phyloP scores from a whole-genome alignment of 2,888 invertebrate genomes.

The Stramonita haemastoma region DNA sequence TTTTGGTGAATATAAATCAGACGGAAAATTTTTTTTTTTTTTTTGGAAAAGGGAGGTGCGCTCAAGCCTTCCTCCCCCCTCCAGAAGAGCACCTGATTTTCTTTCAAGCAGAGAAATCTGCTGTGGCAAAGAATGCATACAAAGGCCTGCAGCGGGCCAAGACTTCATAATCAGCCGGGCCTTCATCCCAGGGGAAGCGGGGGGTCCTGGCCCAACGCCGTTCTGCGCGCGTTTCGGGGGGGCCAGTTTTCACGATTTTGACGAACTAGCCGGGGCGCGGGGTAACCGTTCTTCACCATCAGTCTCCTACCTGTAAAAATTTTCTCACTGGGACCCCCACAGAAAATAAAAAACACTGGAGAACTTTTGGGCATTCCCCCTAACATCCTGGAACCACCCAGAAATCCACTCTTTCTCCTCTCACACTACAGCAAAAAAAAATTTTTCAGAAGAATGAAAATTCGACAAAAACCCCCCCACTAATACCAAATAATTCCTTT shows the following conservation, averaged over 20 bases:
- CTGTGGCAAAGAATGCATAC: not conserved
- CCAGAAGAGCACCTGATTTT: too few relatives aligned
- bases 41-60: too few relatives aligned
- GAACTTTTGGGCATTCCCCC: not conserved
- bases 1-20: too few relatives aligned
- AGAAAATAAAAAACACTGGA: not conserved
- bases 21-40: too few relatives aligned
- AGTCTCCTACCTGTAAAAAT: slow-evolving; percentile 77
- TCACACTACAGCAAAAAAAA: too few relatives aligned
- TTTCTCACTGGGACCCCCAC: slow-evolving; percentile 72
- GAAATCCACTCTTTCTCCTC: too few relatives aligned
- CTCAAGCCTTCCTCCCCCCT: too few relatives aligned
- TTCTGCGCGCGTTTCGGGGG: slow-evolving; percentile 87
- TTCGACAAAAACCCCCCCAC: too few relatives aligned
- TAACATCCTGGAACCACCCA: too few relatives aligned
- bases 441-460: not conserved
- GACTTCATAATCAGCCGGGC: slow-evolving; percentile 89
- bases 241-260: slow-evolving; percentile 88
- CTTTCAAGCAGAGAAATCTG: too few relatives aligned
- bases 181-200: slow-evolving; percentile 94
- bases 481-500: too few relatives aligned
- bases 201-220: slow-evolving; percentile 90
- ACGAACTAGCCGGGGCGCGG: slow-evolving; percentile 89
- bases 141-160: not conserved
- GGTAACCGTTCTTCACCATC: slow-evolving; percentile 89